A percentile compares a stretch with the other conserved stretches of the same genome.
These are phyloP conservation scores for Corythornis vintsioides DNA, from an alignment of 2,113 vertebrate genomes.

Conservation along the genomic window DNA sequence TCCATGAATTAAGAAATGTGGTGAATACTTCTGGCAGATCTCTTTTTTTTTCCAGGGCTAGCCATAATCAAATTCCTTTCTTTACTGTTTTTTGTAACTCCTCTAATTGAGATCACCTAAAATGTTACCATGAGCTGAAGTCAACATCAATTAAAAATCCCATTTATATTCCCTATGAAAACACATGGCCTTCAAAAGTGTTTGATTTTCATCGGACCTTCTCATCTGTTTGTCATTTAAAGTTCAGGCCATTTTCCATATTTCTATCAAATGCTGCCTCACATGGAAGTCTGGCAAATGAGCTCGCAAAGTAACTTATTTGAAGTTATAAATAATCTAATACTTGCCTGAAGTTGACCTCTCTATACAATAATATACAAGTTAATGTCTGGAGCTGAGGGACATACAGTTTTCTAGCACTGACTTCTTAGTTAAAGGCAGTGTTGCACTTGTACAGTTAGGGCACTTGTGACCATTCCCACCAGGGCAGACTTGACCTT, in stretches of 20 bases:
- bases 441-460: background rate
- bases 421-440: background rate
- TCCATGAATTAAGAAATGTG: slow-evolving; percentile 44
- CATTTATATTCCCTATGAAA: slow-evolving; percentile 85
- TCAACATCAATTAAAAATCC: slow-evolving; percentile 92
- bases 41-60: slow-evolving; percentile 49
- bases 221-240: slow-evolving; percentile 95
- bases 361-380: slow-evolving; percentile 66
- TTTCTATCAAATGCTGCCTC: slow-evolving; percentile 88
- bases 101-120: slow-evolving; percentile 87
- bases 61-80: slow-evolving; percentile 79
- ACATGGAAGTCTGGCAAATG: slow-evolving; percentile 82
- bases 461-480: background rate
- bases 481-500: background rate
- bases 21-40: slow-evolving; percentile 45
- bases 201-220: slow-evolving; percentile 83
- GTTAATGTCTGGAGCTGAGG: slow-evolving; percentile 51
- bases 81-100: slow-evolving; percentile 84
- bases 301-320: slow-evolving; percentile 80
- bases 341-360: slow-evolving; percentile 75
- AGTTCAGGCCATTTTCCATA: slow-evolving; percentile 85
- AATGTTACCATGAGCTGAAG: slow-evolving; percentile 83
- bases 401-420: background rate
- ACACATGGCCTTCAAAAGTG: slow-evolving; percentile 83
- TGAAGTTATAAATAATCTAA: slow-evolving; percentile 90